Conservation (phyloP, 1,140 invertebrate genomes). For the Triops longicaudatus region DNA sequence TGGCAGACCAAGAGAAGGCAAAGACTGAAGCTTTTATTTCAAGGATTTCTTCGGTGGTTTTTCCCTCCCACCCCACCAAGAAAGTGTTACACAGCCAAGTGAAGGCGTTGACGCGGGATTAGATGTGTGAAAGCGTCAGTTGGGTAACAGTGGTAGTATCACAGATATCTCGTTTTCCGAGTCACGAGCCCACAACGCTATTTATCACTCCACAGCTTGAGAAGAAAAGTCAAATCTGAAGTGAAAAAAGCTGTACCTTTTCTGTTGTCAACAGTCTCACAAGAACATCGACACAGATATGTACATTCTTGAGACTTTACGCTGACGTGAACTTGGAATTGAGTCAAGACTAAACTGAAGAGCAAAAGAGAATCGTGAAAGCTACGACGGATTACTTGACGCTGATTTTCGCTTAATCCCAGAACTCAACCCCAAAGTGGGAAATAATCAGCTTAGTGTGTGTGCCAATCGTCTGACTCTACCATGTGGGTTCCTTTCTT, state of each 20-base stretch:
- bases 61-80: neutral
- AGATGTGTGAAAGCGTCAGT: slow-evolving; percentile 6
- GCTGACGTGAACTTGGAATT: no score
- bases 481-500: neutral
- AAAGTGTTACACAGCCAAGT: neutral
- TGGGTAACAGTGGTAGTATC: neutral
- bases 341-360: no score
- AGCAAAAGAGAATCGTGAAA: neutral
- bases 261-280: neutral
- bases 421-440: neutral
- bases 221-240: neutral
- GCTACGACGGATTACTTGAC: neutral
- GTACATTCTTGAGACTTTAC: neutral
- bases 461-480: neutral
- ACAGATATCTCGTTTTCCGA: neutral
- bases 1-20: neutral
- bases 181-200: neutral
- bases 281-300: neutral
- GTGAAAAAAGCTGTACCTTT: neutral
- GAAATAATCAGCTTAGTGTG: neutral
- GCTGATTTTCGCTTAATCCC: neutral
- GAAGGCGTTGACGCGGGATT: neutral
- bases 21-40: neutral
- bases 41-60: neutral
- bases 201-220: neutral